phyloP scores from a whole-genome alignment of 2,113 vertebrate genomes.

The Phyllostomus hastatus region DNA sequence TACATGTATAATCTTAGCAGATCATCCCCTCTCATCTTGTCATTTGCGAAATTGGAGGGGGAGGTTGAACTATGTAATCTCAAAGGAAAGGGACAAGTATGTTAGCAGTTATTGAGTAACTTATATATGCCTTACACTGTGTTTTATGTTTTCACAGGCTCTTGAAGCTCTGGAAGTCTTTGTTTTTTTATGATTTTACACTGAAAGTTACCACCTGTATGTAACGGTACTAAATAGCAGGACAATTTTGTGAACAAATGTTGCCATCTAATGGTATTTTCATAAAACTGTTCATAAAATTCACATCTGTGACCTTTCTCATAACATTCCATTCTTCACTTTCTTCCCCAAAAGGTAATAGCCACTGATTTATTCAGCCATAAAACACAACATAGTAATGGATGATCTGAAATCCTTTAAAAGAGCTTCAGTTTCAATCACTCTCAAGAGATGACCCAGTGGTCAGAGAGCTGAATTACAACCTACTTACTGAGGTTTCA shows the following conservation, averaged over 20 bases:
- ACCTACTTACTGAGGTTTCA: not conserved
- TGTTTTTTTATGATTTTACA: conserved; percentile 39
- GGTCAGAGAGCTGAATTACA: conserved; percentile 15
- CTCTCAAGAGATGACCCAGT: not conserved
- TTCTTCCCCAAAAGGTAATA: conserved; percentile 46
- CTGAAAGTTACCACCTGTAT: not conserved
- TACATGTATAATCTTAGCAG: not conserved
- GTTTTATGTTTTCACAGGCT: not conserved
- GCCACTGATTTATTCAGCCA: conserved; percentile 21
- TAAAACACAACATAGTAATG: conserved; percentile 19
- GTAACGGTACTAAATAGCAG: not conserved
- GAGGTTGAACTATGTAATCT: not conserved
- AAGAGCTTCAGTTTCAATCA: conserved; percentile 24
- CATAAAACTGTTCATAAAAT: conserved; percentile 57
- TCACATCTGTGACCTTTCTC: conserved; percentile 52
- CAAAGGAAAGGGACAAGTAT: not conserved
- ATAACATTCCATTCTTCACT: conserved; percentile 12
- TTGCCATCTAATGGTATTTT: conserved; percentile 64
- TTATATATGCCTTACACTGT: not conserved
- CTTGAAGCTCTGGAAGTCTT: not conserved
- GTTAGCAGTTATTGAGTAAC: not conserved
- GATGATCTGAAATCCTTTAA: conserved; percentile 37
- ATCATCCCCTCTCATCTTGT: not conserved
- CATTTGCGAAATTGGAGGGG: not conserved
- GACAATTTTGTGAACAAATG: conserved; percentile 48